Evolutionary conservation across 2,888 invertebrate species (phyloP).

Genomic region (Himalopsyche kuldschensis): DNA sequence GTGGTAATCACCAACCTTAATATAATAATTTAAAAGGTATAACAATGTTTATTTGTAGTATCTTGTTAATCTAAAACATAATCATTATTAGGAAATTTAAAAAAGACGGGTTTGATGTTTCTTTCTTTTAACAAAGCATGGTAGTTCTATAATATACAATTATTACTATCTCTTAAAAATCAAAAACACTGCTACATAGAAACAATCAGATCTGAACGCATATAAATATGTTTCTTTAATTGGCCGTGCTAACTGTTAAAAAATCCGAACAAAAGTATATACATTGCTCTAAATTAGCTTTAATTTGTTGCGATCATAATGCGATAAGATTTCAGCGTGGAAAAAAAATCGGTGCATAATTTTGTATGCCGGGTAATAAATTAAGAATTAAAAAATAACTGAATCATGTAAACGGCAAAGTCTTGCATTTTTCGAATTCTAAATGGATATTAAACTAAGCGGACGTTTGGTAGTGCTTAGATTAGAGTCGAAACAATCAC

Average conservation of each 20-base stretch:
- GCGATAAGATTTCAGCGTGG: neutral
- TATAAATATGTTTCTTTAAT: neutral
- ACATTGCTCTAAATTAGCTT: neutral
- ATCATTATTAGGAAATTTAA: too few relatives aligned
- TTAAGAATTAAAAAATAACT: neutral
- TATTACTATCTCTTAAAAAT: too few relatives aligned
- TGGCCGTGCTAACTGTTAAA: neutral
- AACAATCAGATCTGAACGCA: neutral
- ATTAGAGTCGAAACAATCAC: neutral
- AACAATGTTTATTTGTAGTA: too few relatives aligned
- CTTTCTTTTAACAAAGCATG: too few relatives aligned
- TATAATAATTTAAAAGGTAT: too few relatives aligned
- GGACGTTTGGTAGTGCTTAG: neutral
- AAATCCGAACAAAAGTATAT: neutral
- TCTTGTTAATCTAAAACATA: too few relatives aligned
- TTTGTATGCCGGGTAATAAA: neutral
- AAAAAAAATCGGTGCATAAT: neutral
- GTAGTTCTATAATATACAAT: too few relatives aligned
- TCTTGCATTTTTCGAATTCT: neutral
- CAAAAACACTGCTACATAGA: neutral
- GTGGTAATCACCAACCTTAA: too few relatives aligned
- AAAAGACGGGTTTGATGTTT: too few relatives aligned
- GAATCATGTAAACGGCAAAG: neutral
- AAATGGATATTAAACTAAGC: neutral
- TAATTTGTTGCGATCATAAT: neutral